phyloP scores from a whole-genome alignment of 2,797 vertebrate species.

The Pempheris klunzingeri region DNA sequence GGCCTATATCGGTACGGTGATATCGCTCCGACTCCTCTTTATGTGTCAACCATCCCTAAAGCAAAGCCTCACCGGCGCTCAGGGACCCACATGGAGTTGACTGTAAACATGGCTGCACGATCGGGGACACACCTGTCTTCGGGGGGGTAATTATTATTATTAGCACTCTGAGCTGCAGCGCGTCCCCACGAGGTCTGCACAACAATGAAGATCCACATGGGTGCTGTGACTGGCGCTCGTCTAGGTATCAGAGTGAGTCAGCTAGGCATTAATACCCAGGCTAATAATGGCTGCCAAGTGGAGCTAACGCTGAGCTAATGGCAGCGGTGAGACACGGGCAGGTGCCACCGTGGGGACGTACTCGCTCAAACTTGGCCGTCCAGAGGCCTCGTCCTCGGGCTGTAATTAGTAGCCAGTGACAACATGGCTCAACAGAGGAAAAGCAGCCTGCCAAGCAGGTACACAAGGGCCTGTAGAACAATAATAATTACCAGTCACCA shows the following conservation, averaged over 20 bases:
- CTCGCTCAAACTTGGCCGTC: conserved; percentile 57
- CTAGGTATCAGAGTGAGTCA: conserved; percentile 85
- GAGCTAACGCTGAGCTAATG: conserved; percentile 77
- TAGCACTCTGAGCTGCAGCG: conserved; percentile 61
- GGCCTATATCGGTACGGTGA: neutral
- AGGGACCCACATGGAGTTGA: conserved; percentile 46
- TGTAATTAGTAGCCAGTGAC: conserved; percentile 88
- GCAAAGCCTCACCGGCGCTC: conserved; percentile 35
- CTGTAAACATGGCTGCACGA: conserved; percentile 70
- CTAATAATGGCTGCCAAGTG: conserved; percentile 86
- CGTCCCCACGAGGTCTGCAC: conserved; percentile 53
- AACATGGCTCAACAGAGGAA: conserved; percentile 80
- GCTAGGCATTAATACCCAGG: conserved; percentile 82
- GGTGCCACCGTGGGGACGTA: conserved; percentile 60
- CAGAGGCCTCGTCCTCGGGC: conserved; percentile 70
- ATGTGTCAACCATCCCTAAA: conserved; percentile 39
- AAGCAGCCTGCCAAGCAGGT: conserved; percentile 70
- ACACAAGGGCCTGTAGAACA: conserved; percentile 72
- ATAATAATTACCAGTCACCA: conserved; percentile 82
- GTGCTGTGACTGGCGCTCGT: conserved; percentile 84
- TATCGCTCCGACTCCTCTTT: neutral
- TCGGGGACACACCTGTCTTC: conserved; percentile 61
- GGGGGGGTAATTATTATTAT: conserved; percentile 83
- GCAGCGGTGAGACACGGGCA: conserved; percentile 66
- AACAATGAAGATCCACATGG: conserved; percentile 83